Conservation (phyloP, 2,797 vertebrate species). For the Epinephelus awoara region DNA sequence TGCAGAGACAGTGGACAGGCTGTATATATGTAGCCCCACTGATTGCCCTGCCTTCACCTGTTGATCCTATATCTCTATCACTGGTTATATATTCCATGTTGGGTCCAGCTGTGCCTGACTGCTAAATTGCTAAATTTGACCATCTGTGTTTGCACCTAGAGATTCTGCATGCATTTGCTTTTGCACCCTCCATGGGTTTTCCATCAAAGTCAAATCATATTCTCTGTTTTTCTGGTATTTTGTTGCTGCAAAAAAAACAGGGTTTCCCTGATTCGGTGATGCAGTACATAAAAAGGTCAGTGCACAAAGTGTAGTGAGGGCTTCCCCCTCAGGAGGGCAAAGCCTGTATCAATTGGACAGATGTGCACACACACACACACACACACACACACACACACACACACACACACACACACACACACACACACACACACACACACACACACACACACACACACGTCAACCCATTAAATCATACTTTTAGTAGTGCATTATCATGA, state of each 20-base stretch:
- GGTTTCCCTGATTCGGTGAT: slow-evolving; percentile 6
- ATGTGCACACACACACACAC: slow-evolving; percentile 47
- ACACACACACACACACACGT: slow-evolving; percentile 20
- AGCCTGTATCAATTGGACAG: slow-evolving; percentile 54
- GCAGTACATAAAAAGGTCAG: not conserved
- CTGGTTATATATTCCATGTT: not conserved
- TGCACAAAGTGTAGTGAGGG: not conserved
- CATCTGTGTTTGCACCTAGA: not conserved
- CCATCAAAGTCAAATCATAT: slow-evolving; percentile 6
- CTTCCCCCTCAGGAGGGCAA: slow-evolving; percentile 14
- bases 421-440: slow-evolving; percentile 17
- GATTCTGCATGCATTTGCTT: not conserved
- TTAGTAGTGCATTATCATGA: slow-evolving; percentile 64
- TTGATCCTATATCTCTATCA: not conserved
- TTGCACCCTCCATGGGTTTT: not conserved
- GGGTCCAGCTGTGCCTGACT: not conserved
- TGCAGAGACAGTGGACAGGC: not conserved
- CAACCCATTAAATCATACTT: slow-evolving; percentile 65
- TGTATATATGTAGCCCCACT: not conserved
- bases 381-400: slow-evolving; percentile 23
- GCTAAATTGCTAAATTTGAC: not conserved
- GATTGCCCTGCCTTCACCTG: not conserved
- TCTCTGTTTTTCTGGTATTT: not conserved
- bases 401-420: slow-evolving; percentile 17
- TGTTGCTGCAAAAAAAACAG: not conserved